Evolutionary conservation across 2,113 vertebrate genomes (phyloP).

Genomic region (Amblyopsis rosae): DNA sequence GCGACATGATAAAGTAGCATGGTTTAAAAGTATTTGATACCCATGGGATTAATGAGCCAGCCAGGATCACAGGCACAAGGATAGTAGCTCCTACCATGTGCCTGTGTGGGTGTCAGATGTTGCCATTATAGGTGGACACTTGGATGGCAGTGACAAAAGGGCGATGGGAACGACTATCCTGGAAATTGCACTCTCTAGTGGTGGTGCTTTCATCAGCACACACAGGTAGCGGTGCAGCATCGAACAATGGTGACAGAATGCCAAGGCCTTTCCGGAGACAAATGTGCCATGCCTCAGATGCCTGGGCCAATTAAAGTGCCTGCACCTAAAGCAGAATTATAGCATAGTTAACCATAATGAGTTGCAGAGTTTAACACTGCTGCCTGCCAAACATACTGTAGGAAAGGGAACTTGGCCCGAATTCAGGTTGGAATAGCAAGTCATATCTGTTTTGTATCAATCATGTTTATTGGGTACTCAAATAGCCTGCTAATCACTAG

Average conservation of each 20-base stretch:
- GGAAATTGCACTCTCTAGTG: conserved; percentile 20
- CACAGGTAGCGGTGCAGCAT: not conserved
- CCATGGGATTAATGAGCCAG: conserved; percentile 43
- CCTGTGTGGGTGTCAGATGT: conserved; percentile 1
- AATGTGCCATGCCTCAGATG: conserved; percentile 63
- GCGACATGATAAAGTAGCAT: conserved; percentile 24
- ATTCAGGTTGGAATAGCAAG: conserved; percentile 39
- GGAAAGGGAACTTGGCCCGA: conserved; percentile 23
- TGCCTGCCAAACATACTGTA: conserved; percentile 55
- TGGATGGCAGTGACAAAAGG: not conserved
- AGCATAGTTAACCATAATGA: conserved; percentile 68
- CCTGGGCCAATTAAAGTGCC: conserved; percentile 67
- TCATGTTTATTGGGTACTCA: conserved; percentile 6
- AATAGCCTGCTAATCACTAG: conserved; percentile 23
- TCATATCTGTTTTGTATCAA: conserved; percentile 17
- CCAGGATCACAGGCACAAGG: conserved; percentile 48
- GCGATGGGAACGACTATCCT: not conserved
- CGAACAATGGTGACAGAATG: conserved; percentile 37
- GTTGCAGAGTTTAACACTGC: conserved; percentile 60
- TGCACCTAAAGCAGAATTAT: conserved; percentile 67
- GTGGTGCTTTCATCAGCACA: conserved; percentile 3
- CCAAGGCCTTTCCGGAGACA: conserved; percentile 44
- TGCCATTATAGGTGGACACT: conserved; percentile 13
- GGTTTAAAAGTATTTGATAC: conserved; percentile 55
- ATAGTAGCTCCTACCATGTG: conserved; percentile 22